These are phyloP conservation scores for Cheilosia urbana DNA, from an alignment of 2,888 invertebrate species.

Conservation along the genomic window DNA sequence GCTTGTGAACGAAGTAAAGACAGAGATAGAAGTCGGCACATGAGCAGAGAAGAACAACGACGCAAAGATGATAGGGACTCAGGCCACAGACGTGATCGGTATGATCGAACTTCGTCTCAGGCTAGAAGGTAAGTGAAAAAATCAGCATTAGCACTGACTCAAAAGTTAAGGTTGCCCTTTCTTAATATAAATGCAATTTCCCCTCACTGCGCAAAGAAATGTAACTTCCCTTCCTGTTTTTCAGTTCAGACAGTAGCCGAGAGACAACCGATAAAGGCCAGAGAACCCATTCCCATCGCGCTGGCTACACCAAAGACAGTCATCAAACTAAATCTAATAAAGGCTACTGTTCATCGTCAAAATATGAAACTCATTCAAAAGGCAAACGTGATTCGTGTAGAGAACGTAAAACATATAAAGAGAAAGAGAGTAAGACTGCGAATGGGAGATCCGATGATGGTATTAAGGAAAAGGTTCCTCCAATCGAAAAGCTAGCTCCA, in stretches of 20 bases:
- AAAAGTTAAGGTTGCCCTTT: no score
- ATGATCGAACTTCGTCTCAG: not conserved
- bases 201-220: conserved; percentile 7
- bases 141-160: no score
- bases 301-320: not conserved
- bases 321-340: not conserved
- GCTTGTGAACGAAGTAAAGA: conserved; percentile 1
- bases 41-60: not conserved
- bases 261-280: not conserved
- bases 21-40: conserved; percentile 5
- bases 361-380: not conserved
- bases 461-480: not conserved
- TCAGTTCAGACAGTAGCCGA: conserved; percentile 47
- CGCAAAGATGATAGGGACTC: not conserved
- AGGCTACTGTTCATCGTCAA: not conserved
- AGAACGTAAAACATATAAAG: not conserved
- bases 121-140: conserved; percentile 32
- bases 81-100: not conserved
- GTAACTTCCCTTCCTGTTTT: conserved; percentile 47
- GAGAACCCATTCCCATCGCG: not conserved
- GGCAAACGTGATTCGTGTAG: not conserved
- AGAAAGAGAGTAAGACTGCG: not conserved
- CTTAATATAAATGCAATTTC: not conserved
- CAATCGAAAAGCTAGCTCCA: not conserved
- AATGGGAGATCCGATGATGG: not conserved